Conservation (phyloP, 53 echinoderm and acorn worm genomes). For the Holothuria scabra region DNA sequence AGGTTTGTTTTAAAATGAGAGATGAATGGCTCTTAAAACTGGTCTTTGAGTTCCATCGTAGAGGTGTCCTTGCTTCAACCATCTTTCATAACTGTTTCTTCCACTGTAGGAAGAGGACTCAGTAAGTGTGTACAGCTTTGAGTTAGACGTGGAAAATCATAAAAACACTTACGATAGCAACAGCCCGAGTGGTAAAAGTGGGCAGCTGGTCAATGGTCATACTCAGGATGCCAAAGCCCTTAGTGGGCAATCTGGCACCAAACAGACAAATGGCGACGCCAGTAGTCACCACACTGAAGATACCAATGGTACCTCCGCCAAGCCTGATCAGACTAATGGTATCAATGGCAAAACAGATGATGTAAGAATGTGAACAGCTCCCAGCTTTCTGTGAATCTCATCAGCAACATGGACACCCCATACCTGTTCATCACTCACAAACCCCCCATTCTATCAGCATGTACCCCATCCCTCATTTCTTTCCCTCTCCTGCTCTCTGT, state of each 20-base stretch:
- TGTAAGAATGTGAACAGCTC: slow-evolving; percentile 34
- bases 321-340: neutral
- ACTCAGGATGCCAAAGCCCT: slow-evolving; percentile 14
- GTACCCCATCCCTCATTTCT: neutral
- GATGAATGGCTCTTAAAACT: too few species aligned
- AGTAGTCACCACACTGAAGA: neutral
- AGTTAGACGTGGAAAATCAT: slow-evolving; percentile 66
- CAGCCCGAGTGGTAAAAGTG: neutral
- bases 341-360: slow-evolving; percentile 31
- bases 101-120: slow-evolving; percentile 70
- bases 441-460: neutral
- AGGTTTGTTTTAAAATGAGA: too few species aligned
- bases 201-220: neutral
- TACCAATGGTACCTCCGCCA: slow-evolving; percentile 20
- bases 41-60: neutral
- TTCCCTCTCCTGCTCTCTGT: neutral
- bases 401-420: slow-evolving; percentile 6
- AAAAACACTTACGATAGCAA: slow-evolving; percentile 28
- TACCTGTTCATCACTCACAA: neutral
- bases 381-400: slow-evolving; percentile 23
- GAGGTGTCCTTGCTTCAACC: slow-evolving; percentile 17
- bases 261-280: slow-evolving; percentile 19
- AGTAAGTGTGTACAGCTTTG: slow-evolving; percentile 95
- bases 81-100: slow-evolving; percentile 37
- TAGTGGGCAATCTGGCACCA: neutral